Evolutionary conservation across 64 coral and sea anemone species (phyloP).

Genomic region (Montipora sp.): DNA sequence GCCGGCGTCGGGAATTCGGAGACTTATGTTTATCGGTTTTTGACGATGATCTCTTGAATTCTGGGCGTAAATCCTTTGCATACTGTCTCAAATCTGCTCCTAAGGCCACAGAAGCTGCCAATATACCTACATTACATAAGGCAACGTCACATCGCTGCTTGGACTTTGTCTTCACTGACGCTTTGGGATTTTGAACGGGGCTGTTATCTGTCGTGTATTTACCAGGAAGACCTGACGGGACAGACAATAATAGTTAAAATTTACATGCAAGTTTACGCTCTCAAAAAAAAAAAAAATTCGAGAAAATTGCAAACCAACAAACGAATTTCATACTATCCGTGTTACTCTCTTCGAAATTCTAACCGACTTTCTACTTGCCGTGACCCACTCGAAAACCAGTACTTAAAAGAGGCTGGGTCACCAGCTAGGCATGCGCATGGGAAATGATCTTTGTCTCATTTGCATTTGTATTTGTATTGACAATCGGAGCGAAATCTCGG

Average conservation of each 20-base stretch:
- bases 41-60: constrained; percentile 22
- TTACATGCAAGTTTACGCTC: not conserved
- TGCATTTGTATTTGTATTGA: too few species aligned
- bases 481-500: too few species aligned
- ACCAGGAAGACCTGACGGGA: not conserved
- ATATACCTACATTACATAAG: constrained; percentile 73
- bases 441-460: too few species aligned
- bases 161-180: constrained; percentile 36
- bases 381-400: too few species aligned
- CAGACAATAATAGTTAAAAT: not conserved
- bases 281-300: not conserved
- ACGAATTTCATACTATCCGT: too few species aligned
- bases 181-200: constrained; percentile 62
- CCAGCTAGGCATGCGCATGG: too few species aligned
- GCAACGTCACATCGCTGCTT: constrained; percentile 73
- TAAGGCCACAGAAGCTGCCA: constrained; percentile 57
- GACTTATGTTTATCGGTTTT: constrained; percentile 65
- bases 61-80: constrained; percentile 59
- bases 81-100: constrained; percentile 60
- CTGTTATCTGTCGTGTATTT: constrained; percentile 78
- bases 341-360: too few species aligned
- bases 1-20: constrained; percentile 72
- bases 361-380: too few species aligned
- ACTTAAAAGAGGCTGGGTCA: too few species aligned
- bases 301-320: too few species aligned